These are phyloP conservation scores for Balearica regulorum DNA, from an alignment of 2,797 vertebrate species.

Conservation along the genomic window DNA sequence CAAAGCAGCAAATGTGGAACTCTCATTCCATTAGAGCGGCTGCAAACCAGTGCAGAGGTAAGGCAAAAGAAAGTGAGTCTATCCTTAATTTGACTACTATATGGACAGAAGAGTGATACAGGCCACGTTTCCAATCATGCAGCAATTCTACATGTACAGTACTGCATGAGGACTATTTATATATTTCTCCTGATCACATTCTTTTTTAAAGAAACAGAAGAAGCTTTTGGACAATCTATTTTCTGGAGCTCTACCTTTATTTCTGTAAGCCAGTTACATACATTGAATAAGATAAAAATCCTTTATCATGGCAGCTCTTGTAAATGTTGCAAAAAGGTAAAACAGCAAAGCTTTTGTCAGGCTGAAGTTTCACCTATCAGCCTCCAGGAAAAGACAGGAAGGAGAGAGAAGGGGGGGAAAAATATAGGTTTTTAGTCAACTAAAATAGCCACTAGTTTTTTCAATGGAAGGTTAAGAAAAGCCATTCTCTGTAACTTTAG, in stretches of 20 bases:
- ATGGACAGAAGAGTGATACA: not conserved
- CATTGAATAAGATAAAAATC: not conserved
- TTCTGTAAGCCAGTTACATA: not conserved
- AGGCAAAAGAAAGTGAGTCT: not conserved
- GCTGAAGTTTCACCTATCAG: not conserved
- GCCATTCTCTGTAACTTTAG: not conserved
- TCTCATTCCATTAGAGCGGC: not conserved
- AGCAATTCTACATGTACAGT: not conserved
- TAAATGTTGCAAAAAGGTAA: not conserved
- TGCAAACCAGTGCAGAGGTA: not conserved
- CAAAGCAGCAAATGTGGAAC: not conserved
- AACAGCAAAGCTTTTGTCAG: not conserved
- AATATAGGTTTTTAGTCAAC: not conserved
- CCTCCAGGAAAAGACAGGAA: not conserved
- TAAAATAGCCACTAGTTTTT: not conserved
- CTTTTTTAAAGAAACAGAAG: not conserved
- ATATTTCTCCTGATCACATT: not conserved
- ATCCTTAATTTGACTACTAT: not conserved
- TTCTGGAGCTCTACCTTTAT: not conserved
- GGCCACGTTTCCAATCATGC: not conserved
- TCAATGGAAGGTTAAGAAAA: not conserved
- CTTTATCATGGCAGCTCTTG: too few species aligned
- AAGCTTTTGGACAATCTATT: not conserved
- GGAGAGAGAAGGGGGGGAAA: not conserved
- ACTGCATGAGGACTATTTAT: not conserved